Base-by-base conservation (phyloP, 35 echinoderm and acorn worm genomes). In the Amphiura filiformis region DNA sequence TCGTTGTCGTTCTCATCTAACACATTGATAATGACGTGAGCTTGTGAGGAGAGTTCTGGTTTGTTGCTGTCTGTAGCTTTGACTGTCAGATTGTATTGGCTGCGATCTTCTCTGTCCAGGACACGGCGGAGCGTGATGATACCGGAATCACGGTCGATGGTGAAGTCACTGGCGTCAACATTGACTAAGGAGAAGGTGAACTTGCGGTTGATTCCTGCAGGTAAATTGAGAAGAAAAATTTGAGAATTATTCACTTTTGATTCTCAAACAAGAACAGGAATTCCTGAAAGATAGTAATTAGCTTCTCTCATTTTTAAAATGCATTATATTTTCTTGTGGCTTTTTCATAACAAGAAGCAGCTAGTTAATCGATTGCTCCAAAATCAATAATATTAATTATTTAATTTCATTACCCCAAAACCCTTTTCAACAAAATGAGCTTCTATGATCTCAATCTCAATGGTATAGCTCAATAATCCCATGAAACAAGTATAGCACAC, bases 1-100 rank as follows among this genome's bases (percentile, higher is more conserved):
- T 94, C 92, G 36, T 99, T 99, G 81, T 99, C 96, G n/a, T 99
- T 94, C 78, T 99, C 96, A 44, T 99, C 96, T 42, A 94, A 80
- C 1, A 99, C 96, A 31, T 92, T 91, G 42, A 99, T 82, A 22
- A 94, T 70, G 36, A 99, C 52, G 39, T 93, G 83, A 1, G 87
- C 90, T 0, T 91, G 0, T 35, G 96, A 92, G 26, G 37, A 57
- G 14, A 95, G 87, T 36, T 65, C 57, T 38, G 87, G 32, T 28
- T 84, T 91, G 34, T 70, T 61, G 20, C 40, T 79, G 36, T 99
- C 96, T 15, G 86, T 94, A 52, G 90, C 96, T 76, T 76, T 80
- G 2, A 99, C 36, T 0, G 96, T 95, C 37, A 99, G 81, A 75
- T 99, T 99, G 85, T 95, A 99, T 77, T 86, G 78, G 57, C 88